Evolutionary conservation across 2,113 vertebrate species (phyloP).

Genomic region (Stegastes partitus): DNA sequence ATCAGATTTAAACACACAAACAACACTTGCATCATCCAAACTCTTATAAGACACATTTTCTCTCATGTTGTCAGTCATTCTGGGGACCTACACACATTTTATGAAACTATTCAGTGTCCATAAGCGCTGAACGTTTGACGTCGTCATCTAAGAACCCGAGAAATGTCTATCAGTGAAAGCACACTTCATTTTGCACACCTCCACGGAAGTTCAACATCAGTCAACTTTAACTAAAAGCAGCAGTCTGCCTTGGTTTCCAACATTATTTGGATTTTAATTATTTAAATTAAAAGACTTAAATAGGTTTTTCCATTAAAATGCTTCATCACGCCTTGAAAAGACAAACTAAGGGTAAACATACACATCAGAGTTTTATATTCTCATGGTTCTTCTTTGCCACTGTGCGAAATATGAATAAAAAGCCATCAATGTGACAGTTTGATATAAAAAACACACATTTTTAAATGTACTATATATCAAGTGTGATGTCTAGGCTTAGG

Average conservation of each 20-base stretch:
- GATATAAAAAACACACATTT: no score
- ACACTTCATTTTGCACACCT: not conserved
- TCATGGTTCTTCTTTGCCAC: no score
- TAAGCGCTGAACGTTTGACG: not conserved
- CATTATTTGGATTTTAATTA: no score
- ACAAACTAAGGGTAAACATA: no score
- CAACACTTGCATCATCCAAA: not conserved
- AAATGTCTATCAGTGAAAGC: not conserved
- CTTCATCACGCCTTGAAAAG: no score
- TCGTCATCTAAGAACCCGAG: not conserved
- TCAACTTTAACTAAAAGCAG: not conserved
- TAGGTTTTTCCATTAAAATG: no score
- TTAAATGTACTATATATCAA: no score
- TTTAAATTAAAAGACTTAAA: no score
- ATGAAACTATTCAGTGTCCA: not conserved
- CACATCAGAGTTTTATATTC: no score
- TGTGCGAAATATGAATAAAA: no score
- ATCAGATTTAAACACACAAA: conserved; percentile 11
- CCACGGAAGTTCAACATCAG: not conserved
- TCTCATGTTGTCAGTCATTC: not conserved
- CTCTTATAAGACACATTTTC: not conserved
- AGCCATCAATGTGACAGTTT: no score
- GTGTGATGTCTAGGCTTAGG: no score
- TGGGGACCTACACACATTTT: not conserved
- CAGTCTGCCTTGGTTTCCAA: not conserved